A percentile compares a stretch with the other conserved stretches of the same genome.
Evolutionary conservation across 2,888 invertebrate species (phyloP).

Genomic region (Clanis bilineata): DNA sequence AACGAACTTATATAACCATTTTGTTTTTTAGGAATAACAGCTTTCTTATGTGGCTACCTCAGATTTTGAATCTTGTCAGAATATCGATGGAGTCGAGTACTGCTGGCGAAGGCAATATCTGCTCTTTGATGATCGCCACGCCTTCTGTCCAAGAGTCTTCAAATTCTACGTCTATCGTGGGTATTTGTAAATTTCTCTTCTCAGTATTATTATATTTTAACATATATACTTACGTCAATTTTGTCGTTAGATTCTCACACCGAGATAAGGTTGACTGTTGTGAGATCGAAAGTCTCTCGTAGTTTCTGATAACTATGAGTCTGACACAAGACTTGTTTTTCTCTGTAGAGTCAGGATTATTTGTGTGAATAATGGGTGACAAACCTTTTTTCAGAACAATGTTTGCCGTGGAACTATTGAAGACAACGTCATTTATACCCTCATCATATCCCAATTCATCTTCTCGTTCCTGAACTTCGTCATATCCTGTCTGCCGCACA

Average conservation of each 20-base stretch:
- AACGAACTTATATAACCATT: not conserved
- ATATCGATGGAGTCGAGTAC: slow-evolving; percentile 43
- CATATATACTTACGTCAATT: too few relatives aligned
- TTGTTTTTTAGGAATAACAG: slow-evolving; percentile 72
- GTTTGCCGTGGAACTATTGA: slow-evolving; percentile 80
- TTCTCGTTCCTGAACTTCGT: slow-evolving; percentile 84
- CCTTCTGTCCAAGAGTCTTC: slow-evolving; percentile 10
- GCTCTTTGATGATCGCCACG: slow-evolving; percentile 37
- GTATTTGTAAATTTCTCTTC: not conserved
- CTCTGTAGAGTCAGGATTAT: too few relatives aligned
- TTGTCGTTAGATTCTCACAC: too few relatives aligned
- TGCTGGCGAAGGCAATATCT: slow-evolving; percentile 52
- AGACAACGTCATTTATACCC: slow-evolving; percentile 82
- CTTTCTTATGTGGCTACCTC: slow-evolving; percentile 81
- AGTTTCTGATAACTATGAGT: too few relatives aligned
- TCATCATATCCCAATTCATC: slow-evolving; percentile 84
- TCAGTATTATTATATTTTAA: too few relatives aligned
- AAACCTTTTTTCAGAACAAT: slow-evolving; percentile 57
- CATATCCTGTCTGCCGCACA: slow-evolving; percentile 77
- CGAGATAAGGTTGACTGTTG: too few relatives aligned
- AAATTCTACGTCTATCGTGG: not conserved
- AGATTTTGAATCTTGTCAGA: slow-evolving; percentile 76
- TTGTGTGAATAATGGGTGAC: too few relatives aligned
- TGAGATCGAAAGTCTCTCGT: too few relatives aligned
- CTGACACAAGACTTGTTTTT: too few relatives aligned